Conservation (phyloP, 2,113 vertebrate species). For the Candoia aspera region DNA sequence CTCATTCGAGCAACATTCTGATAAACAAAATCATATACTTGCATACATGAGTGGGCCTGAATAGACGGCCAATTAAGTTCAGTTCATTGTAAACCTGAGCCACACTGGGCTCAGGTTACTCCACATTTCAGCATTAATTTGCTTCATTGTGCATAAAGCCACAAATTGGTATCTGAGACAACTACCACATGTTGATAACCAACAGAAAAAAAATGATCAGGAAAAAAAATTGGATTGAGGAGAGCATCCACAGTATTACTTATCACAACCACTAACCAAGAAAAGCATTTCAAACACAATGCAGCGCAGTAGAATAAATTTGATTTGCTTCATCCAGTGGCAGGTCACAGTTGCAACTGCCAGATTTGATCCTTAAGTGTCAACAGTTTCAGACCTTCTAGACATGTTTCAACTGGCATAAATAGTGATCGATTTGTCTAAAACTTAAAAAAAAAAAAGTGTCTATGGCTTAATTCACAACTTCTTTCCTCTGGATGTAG, state of each 20-base stretch:
- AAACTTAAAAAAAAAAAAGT: not conserved
- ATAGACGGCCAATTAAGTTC: not conserved
- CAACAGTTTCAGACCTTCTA: not conserved
- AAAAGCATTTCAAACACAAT: not conserved
- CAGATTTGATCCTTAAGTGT: not conserved
- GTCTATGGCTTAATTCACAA: not conserved
- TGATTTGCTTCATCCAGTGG: not conserved
- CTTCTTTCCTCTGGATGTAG: not conserved
- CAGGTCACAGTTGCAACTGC: not conserved
- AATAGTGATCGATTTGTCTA: not conserved
- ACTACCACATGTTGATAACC: not conserved
- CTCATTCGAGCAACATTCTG: not conserved
- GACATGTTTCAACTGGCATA: not conserved
- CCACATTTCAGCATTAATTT: not conserved
- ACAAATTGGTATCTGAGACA: not conserved
- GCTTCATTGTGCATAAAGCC: not conserved
- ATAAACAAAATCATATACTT: not conserved
- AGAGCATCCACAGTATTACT: not conserved
- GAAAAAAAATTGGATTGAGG: not conserved
- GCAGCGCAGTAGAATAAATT: not conserved
- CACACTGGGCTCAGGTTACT: not conserved
- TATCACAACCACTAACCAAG: not conserved
- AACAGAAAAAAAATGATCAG: not conserved
- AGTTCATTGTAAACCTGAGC: not conserved
- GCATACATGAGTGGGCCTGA: not conserved